phyloP scores from a whole-genome alignment of 2,797 vertebrate species.

The Takifugu ocellatus region DNA sequence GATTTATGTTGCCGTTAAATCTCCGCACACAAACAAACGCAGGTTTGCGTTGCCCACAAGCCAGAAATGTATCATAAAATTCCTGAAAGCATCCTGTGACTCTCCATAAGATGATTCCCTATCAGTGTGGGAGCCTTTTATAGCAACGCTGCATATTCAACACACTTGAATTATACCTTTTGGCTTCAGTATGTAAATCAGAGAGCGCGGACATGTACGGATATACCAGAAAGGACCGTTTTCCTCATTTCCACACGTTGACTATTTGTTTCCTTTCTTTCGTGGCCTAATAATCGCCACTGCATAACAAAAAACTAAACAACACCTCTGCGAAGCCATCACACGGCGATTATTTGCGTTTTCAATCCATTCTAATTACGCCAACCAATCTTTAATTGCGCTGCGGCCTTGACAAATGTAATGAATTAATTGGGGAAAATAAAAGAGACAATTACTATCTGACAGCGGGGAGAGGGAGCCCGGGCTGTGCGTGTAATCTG shows the following conservation, averaged over 20 bases:
- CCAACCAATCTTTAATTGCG: slow-evolving; percentile 38
- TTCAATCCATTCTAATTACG: slow-evolving; percentile 51
- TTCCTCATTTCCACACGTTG: not conserved
- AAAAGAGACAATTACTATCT: slow-evolving; percentile 22
- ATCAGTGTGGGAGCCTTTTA: slow-evolving; percentile 48
- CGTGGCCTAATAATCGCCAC: slow-evolving; percentile 43
- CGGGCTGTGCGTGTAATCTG: slow-evolving; percentile 5
- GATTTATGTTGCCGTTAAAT: slow-evolving; percentile 75
- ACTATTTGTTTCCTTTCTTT: slow-evolving; percentile 21
- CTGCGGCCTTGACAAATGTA: slow-evolving; percentile 29
- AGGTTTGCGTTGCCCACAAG: slow-evolving; percentile 26
- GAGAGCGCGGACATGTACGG: slow-evolving; percentile 10
- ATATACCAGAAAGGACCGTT: slow-evolving; percentile 17
- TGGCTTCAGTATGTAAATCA: slow-evolving; percentile 54
- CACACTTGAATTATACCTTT: slow-evolving; percentile 57
- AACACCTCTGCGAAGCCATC: slow-evolving; percentile 26
- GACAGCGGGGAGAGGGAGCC: slow-evolving; percentile 13
- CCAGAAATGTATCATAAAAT: slow-evolving; percentile 31
- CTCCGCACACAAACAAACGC: slow-evolving; percentile 32
- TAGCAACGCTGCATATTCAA: slow-evolving; percentile 65
- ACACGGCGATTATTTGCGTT: slow-evolving; percentile 44
- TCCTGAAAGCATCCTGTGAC: slow-evolving; percentile 24
- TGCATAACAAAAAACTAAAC: slow-evolving; percentile 27
- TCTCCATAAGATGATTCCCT: slow-evolving; percentile 24
- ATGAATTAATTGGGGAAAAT: slow-evolving; percentile 27